Conservation (phyloP, 2,113 vertebrate genomes). For the Myanophis thanlyinensis region DNA sequence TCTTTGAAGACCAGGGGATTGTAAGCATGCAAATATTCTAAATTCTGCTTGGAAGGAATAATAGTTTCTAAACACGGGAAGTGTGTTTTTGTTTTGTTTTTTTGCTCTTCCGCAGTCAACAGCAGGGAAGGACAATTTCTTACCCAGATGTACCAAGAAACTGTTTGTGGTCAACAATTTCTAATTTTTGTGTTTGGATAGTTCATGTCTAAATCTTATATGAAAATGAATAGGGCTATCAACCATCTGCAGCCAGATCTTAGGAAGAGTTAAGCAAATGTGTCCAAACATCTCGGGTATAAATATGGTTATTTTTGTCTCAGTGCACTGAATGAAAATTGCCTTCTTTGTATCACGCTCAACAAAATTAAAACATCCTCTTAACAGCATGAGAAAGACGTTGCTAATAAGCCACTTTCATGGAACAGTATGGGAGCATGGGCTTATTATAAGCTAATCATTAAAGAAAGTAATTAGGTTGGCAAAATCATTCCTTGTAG, state of each 20-base stretch:
- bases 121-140: neutral
- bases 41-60: neutral
- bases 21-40: neutral
- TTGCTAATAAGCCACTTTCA: conserved; percentile 25
- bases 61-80: neutral
- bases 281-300: conserved; percentile 34
- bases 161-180: neutral
- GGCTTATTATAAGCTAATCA: conserved; percentile 32
- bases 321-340: conserved; percentile 50
- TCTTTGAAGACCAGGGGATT: neutral
- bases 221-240: conserved; percentile 31
- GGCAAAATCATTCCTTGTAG: neutral
- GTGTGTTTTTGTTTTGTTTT: neutral
- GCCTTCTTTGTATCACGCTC: conserved; percentile 39
- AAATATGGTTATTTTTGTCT: conserved; percentile 44
- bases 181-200: conserved; percentile 34
- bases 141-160: neutral
- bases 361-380: conserved; percentile 30
- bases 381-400: conserved; percentile 29
- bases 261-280: conserved; percentile 26
- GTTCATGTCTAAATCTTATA: neutral
- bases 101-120: neutral
- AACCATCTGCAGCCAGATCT: conserved; percentile 38
- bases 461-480: conserved; percentile 7
- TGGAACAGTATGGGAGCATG: conserved; percentile 33